These are phyloP conservation scores for Nyctereutes procyonoides DNA, from an alignment of 2,113 vertebrate species.

Conservation along the genomic window DNA sequence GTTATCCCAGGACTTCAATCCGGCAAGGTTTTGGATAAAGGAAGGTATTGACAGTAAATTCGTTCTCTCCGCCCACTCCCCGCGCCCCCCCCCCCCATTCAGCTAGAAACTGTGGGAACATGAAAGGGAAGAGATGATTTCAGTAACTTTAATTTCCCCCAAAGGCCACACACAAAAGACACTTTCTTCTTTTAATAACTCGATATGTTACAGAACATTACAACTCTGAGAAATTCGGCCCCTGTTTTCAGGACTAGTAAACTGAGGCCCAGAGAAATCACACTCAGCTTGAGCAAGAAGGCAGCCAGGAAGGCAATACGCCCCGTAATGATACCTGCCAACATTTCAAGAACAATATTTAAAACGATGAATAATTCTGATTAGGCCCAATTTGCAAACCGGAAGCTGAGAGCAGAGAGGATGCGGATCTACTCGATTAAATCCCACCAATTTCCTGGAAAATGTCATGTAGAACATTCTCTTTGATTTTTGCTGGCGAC, in stretches of 20 bases:
- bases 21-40: constrained; percentile 1
- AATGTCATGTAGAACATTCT: not conserved
- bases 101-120: not conserved
- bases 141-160: not conserved
- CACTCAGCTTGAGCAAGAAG: too few species aligned
- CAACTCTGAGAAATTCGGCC: not conserved
- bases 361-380: not conserved
- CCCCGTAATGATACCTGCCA: not conserved
- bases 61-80: not conserved
- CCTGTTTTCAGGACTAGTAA: not conserved
- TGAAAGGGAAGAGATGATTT: not conserved
- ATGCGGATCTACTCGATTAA: too few species aligned
- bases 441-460: not conserved
- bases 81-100: not conserved
- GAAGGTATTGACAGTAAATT: not conserved
- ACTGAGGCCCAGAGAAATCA: not conserved
- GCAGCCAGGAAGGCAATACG: accelerated
- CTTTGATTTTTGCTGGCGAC: not conserved
- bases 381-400: not conserved
- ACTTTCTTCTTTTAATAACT: not conserved
- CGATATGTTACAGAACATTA: not conserved
- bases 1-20: not conserved
- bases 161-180: not conserved
- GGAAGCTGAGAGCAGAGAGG: not conserved
- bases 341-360: not conserved